phyloP scores from a whole-genome alignment of 2,113 vertebrate genomes.

The Ceyx melanurus region DNA sequence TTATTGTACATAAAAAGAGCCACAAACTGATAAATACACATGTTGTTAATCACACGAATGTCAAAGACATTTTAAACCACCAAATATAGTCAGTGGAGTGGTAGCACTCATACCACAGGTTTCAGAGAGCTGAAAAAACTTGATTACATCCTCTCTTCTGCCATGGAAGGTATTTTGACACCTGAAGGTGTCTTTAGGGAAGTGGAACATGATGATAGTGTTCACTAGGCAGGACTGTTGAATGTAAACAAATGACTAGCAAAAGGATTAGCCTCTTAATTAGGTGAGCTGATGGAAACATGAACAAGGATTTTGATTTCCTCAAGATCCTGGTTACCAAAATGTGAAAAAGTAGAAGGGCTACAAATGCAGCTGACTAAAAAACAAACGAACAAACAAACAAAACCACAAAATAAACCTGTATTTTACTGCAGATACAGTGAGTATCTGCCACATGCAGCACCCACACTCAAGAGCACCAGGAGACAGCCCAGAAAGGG shows the following conservation, averaged over 20 bases:
- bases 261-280: not conserved
- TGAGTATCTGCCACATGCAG: not conserved
- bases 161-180: not conserved
- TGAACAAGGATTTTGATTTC: not conserved
- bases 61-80: not conserved
- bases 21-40: not conserved
- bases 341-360: not conserved
- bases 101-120: not conserved
- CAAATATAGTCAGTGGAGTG: not conserved
- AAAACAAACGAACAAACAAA: not conserved
- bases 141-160: not conserved
- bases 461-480: rapidly evolving
- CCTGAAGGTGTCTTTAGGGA: not conserved
- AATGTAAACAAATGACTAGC: not conserved
- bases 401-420: not conserved
- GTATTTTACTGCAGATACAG: not conserved
- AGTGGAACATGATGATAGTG: not conserved
- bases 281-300: not conserved
- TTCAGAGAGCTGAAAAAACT: not conserved
- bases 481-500: not conserved
- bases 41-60: not conserved
- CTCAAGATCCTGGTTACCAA: not conserved
- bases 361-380: not conserved
- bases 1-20: not conserved
- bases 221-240: not conserved